Percentiles rank a stretch among this genome's conserved stretches.
phyloP scores from a whole-genome alignment of 1,140 invertebrate genomes.

The Platyscapa corneri region DNA sequence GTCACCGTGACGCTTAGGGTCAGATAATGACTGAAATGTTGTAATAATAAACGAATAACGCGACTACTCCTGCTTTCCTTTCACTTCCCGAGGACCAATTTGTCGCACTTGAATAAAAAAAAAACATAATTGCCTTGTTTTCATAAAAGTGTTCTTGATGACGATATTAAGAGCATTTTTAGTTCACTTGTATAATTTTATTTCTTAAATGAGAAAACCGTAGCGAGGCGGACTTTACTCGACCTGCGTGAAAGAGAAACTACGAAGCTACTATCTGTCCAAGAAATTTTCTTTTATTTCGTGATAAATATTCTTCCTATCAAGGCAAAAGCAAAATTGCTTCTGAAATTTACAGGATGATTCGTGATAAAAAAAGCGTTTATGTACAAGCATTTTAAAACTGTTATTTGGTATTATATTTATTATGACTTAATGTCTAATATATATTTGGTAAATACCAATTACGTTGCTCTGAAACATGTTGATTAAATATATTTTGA shows the following conservation, averaged over 20 bases:
- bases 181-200: background rate
- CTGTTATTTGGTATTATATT: background rate
- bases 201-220: background rate
- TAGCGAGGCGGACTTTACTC: background rate
- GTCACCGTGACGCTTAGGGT: conserved; percentile 58
- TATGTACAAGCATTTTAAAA: background rate
- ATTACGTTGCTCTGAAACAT: background rate
- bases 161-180: background rate
- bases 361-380: conserved; percentile 1
- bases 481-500: background rate
- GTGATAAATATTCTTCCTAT: conserved; percentile 27
- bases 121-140: background rate
- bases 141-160: background rate
- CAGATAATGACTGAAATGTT: conserved; percentile 63
- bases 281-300: conserved; percentile 15
- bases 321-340: conserved; percentile 35
- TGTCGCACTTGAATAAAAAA: background rate
- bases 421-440: background rate
- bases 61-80: background rate
- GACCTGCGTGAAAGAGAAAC: background rate
- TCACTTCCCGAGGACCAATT: background rate
- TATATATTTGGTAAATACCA: background rate
- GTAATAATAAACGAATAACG: conserved; percentile 58
- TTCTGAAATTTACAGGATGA: conserved; percentile 17
- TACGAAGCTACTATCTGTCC: background rate